Conservation (phyloP, 2,797 vertebrate genomes). For the Triplophysa bombifrons region DNA sequence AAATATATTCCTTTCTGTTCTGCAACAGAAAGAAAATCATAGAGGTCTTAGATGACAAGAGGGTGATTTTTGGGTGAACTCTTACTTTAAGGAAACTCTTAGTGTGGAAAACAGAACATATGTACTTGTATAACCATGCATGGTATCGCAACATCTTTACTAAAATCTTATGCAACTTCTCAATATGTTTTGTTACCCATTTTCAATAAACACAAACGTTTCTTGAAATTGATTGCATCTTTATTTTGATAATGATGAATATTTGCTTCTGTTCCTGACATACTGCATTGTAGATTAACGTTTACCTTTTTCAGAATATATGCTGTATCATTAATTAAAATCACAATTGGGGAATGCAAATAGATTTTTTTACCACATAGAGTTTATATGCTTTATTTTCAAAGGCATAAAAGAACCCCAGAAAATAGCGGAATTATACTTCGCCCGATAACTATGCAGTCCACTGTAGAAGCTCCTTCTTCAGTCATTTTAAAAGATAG, state of each 20-base stretch:
- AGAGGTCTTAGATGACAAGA: no score
- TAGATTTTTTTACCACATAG: constrained; percentile 58
- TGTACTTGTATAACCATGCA: no score
- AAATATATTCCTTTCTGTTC: no score
- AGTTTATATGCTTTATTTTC: constrained; percentile 53
- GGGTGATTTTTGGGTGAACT: no score
- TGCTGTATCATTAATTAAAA: constrained; percentile 28
- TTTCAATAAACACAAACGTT: constrained; percentile 23
- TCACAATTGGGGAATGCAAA: constrained; percentile 45
- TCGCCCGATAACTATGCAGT: constrained; percentile 37
- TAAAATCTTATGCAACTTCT: no score
- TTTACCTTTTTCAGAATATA: constrained; percentile 40
- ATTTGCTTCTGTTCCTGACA: constrained; percentile 60
- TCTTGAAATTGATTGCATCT: constrained; percentile 40
- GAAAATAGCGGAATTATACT: constrained; percentile 33
- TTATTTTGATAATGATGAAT: constrained; percentile 54
- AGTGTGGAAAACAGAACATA: no score
- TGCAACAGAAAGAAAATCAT: no score
- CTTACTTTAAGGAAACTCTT: background rate
- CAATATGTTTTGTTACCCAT: background rate
- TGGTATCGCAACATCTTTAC: constrained; percentile 6
- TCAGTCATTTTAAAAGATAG: constrained; percentile 38
- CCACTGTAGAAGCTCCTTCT: constrained; percentile 29
- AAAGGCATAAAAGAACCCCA: constrained; percentile 53
- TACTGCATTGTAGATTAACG: constrained; percentile 46